These are phyloP conservation scores for Cheilosia scutellata DNA, from an alignment of 2,888 invertebrate genomes.

Conservation along the genomic window DNA sequence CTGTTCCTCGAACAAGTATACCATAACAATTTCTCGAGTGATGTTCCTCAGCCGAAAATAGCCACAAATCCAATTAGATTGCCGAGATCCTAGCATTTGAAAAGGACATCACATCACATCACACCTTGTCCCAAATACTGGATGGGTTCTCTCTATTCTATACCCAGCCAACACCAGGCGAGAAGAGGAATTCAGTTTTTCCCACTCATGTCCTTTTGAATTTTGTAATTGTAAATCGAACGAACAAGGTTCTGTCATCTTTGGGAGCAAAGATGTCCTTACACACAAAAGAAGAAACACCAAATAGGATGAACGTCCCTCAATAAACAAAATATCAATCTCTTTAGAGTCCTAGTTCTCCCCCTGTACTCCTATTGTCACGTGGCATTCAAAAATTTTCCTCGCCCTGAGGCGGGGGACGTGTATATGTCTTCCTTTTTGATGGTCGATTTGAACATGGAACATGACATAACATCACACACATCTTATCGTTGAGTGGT, in stretches of 20 bases:
- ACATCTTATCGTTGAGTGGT: constrained; percentile 71
- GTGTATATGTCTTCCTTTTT: constrained; percentile 46
- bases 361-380: constrained; percentile 14
- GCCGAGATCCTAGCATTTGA: constrained; percentile 7
- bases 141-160: neutral
- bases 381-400: constrained; percentile 30
- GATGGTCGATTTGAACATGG: constrained; percentile 60
- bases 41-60: constrained; percentile 19
- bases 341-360: constrained; percentile 21
- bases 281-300: neutral
- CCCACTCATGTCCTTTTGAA: constrained; percentile 42
- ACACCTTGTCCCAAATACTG: constrained; percentile 42
- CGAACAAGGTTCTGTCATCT: constrained; percentile 12
- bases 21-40: constrained; percentile 18
- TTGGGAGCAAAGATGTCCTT: neutral
- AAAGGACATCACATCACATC: constrained; percentile 49
- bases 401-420: neutral
- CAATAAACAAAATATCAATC: constrained; percentile 72
- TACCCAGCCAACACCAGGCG: neutral
- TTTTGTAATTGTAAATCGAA: constrained; percentile 51
- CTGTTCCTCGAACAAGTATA: constrained; percentile 30
- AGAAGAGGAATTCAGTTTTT: constrained; percentile 47
- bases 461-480: constrained; percentile 73
- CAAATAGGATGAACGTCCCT: constrained; percentile 4
- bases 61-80: constrained; percentile 60